A percentile compares a stretch with the other conserved stretches of the same genome.
phyloP scores from a whole-genome alignment of 2,888 invertebrate species.

The Calameuta idolon region DNA sequence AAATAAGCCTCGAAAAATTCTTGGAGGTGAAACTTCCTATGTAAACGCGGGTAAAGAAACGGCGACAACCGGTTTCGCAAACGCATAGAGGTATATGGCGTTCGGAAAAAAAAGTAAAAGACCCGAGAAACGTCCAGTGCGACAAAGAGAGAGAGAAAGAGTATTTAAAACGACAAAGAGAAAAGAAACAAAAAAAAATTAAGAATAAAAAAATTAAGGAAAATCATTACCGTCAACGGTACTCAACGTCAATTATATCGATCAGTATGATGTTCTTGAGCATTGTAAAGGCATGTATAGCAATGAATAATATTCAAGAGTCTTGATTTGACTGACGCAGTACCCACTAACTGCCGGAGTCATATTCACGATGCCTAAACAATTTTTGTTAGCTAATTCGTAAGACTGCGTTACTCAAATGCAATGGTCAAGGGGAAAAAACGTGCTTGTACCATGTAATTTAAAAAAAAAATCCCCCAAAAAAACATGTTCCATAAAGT shows the following conservation, averaged over 20 bases:
- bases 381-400: too few species aligned
- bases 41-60: slow-evolving; percentile 25
- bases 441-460: not conserved
- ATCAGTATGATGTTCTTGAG: not conserved
- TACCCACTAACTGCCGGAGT: too few species aligned
- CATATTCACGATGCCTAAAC: too few species aligned
- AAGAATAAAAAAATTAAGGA: not conserved
- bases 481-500: not conserved
- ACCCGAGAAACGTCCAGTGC: not conserved
- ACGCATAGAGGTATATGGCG: not conserved
- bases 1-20: slow-evolving; percentile 31
- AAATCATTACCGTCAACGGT: slow-evolving; percentile 5
- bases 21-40: slow-evolving; percentile 40
- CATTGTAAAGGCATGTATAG: not conserved
- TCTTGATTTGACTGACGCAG: too few species aligned
- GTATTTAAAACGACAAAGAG: not conserved
- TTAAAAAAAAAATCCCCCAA: not conserved
- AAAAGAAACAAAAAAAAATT: slow-evolving; percentile 3
- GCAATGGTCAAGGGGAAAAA: too few species aligned
- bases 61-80: slow-evolving; percentile 43
- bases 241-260: not conserved
- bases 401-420: too few species aligned
- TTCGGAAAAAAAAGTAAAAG: not conserved
- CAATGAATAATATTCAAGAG: not conserved
- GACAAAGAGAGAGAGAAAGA: not conserved